These are phyloP conservation scores for Hemibagrus guttatus DNA, from an alignment of 2,797 vertebrate species.

Conservation along the genomic window DNA sequence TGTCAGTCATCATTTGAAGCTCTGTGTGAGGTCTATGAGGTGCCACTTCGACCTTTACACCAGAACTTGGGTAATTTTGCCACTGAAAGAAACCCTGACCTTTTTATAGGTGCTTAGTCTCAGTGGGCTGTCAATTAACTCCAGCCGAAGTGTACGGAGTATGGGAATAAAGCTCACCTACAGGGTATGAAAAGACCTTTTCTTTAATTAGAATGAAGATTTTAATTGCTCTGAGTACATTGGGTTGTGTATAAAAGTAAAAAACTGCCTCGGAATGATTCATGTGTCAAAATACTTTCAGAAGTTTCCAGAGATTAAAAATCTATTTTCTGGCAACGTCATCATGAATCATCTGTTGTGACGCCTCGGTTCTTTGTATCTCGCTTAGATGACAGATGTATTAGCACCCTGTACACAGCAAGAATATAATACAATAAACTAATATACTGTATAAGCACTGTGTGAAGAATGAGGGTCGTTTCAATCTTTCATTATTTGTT, in stretches of 20 bases:
- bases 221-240: slow-evolving; percentile 7
- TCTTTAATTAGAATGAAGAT: slow-evolving; percentile 38
- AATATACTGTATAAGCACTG: not conserved
- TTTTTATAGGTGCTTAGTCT: slow-evolving; percentile 64
- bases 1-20: slow-evolving; percentile 54
- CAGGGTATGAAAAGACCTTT: slow-evolving; percentile 18
- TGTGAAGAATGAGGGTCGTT: not conserved
- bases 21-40: slow-evolving; percentile 51
- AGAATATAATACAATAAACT: not conserved
- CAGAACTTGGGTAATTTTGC: slow-evolving; percentile 55
- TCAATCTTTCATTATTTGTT: not conserved
- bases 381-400: slow-evolving; percentile 23
- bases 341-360: slow-evolving; percentile 37
- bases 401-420: not conserved
- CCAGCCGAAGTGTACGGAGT: slow-evolving; percentile 22
- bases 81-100: slow-evolving; percentile 63
- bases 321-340: slow-evolving; percentile 16
- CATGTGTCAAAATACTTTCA: slow-evolving; percentile 10
- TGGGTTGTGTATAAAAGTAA: not conserved
- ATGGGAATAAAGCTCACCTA: slow-evolving; percentile 36
- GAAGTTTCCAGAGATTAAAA: not conserved
- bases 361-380: slow-evolving; percentile 10
- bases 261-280: slow-evolving; percentile 22
- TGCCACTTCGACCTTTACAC: slow-evolving; percentile 60
- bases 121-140: slow-evolving; percentile 65